phyloP scores from a whole-genome alignment of 1,140 invertebrate genomes.

The Parasteatoda tepidariorum region DNA sequence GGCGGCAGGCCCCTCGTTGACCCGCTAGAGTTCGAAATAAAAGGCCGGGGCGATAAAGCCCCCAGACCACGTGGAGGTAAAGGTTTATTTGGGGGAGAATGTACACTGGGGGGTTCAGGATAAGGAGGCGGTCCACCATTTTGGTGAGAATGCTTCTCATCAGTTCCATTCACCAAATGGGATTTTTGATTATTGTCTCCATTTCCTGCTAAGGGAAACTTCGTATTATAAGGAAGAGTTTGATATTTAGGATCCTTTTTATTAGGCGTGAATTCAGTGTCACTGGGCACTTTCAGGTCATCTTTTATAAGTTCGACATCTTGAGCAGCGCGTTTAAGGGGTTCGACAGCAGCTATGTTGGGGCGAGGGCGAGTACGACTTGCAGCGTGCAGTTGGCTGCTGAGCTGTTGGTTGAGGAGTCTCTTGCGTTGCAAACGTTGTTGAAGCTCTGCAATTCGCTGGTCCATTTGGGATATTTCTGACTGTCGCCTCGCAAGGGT shows the following conservation, averaged over 20 bases:
- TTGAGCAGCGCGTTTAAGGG: slow-evolving; percentile 78
- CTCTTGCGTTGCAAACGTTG: slow-evolving; percentile 88
- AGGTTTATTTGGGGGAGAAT: slow-evolving; percentile 20
- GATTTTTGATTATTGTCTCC: slow-evolving; percentile 60
- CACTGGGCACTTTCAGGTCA: slow-evolving; percentile 64
- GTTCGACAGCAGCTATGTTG: slow-evolving; percentile 86
- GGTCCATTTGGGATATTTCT: slow-evolving; percentile 90
- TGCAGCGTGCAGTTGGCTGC: slow-evolving; percentile 75
- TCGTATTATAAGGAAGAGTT: slow-evolving; percentile 89
- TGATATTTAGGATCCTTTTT: slow-evolving; percentile 95
- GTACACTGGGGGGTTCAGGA: slow-evolving; percentile 34
- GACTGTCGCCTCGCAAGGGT: slow-evolving; percentile 86
- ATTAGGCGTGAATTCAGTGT: slow-evolving; percentile 72
- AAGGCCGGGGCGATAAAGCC: slow-evolving; percentile 51
- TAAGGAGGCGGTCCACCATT: slow-evolving; percentile 42
- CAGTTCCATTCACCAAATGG: slow-evolving; percentile 61
- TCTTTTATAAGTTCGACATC: slow-evolving; percentile 64
- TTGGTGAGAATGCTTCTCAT: slow-evolving; percentile 18
- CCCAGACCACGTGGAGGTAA: slow-evolving; percentile 1
- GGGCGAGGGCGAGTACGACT: slow-evolving; percentile 65
- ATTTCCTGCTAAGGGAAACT: slow-evolving; percentile 71
- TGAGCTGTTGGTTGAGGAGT: slow-evolving; percentile 85
- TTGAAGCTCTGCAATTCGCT: slow-evolving; percentile 91
- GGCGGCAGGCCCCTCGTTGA: slow-evolving; percentile 5
- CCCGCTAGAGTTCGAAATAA: slow-evolving; percentile 21